Percentiles rank a stretch among this genome's conserved stretches.
Conservation (phyloP, 1,140 invertebrate species). For the Drosophila jambulina region DNA sequence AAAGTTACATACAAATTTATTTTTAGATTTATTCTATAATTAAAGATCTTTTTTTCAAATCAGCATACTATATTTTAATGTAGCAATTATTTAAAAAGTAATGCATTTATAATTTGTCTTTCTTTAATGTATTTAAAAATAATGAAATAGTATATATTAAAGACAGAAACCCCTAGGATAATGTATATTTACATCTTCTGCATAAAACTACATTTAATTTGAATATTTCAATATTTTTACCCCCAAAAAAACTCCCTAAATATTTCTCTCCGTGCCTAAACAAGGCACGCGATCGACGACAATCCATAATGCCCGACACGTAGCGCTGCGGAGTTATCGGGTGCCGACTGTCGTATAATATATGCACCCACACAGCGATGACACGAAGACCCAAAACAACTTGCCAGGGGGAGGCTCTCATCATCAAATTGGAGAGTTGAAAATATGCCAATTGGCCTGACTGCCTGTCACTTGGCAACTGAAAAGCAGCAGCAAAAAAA, state of each 20-base stretch:
- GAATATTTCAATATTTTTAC: not conserved
- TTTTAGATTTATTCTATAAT: no score
- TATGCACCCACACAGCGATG: conserved; percentile 80
- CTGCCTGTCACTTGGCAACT: conserved; percentile 71
- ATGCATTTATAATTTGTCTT: no score
- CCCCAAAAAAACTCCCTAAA: not conserved
- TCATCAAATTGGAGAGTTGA: conserved; percentile 66
- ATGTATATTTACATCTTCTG: no score
- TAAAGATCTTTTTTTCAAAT: no score
- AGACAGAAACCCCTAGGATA: no score
- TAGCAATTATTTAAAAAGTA: no score
- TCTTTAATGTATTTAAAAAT: no score
- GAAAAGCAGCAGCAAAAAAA: conserved; percentile 27
- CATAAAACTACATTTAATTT: no score
- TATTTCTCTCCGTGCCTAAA: conserved; percentile 50
- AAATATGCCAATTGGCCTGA: conserved; percentile 73
- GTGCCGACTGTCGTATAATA: conserved; percentile 56
- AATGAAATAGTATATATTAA: no score
- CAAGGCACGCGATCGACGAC: conserved; percentile 67
- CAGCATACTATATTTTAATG: no score
- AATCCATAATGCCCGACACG: conserved; percentile 64
- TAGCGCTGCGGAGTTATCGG: conserved; percentile 36
- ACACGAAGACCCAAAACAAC: conserved; percentile 59
- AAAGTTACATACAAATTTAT: no score
- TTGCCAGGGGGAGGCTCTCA: conserved; percentile 15